These are phyloP conservation scores for Anoplophora glabripennis DNA, from an alignment of 1,140 invertebrate genomes.

Conservation along the genomic window DNA sequence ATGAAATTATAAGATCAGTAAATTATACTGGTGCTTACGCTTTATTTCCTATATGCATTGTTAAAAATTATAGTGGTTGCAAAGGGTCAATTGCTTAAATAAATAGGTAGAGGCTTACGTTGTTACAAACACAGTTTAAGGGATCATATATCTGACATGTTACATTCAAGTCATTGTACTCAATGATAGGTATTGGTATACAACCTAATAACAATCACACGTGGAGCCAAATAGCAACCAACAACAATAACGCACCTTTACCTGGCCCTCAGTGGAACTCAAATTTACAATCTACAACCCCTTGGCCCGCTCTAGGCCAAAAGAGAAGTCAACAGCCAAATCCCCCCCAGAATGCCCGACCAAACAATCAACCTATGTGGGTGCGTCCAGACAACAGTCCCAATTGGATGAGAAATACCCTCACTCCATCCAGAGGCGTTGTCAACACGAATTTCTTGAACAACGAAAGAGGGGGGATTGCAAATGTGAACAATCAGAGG, in stretches of 20 bases:
- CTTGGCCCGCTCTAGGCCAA: slow-evolving; percentile 31
- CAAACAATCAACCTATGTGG: slow-evolving; percentile 12
- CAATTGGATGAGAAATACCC: slow-evolving; percentile 27
- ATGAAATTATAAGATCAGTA: too few relatives aligned
- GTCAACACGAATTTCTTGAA: slow-evolving; percentile 8
- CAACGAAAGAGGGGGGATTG: slow-evolving; percentile 6
- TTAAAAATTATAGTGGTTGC: too few relatives aligned
- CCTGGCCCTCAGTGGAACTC: neutral
- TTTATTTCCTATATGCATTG: too few relatives aligned
- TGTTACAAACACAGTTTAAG: neutral
- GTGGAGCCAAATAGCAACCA: neutral
- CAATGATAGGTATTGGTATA: neutral
- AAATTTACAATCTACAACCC: slow-evolving; percentile 21
- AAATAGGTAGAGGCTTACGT: neutral
- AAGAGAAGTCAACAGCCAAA: slow-evolving; percentile 7
- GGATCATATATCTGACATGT: slow-evolving; percentile 3
- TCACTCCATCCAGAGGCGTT: neutral
- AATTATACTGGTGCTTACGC: too few relatives aligned
- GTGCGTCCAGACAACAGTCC: slow-evolving; percentile 24
- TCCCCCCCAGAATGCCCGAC: neutral
- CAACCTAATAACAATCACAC: neutral
- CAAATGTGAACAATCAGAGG: neutral
- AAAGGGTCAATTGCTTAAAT: too few relatives aligned
- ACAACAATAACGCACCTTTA: neutral
- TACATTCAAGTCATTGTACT: neutral